Conservation (phyloP, 2,888 invertebrate genomes). For the Xylophagus ater region DNA sequence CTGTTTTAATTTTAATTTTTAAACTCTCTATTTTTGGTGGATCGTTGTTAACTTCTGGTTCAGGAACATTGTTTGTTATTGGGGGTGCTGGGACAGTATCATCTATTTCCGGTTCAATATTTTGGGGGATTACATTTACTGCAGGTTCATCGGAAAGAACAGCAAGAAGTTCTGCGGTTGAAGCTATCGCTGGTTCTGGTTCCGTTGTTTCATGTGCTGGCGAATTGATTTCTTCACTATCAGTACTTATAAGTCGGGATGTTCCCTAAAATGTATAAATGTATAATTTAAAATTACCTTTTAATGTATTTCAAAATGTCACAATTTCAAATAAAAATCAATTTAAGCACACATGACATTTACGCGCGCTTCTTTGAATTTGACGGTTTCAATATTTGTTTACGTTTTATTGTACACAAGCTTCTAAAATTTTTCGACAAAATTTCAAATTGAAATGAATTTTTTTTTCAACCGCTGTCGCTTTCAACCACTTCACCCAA, state of each 20-base stretch:
- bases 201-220: slow-evolving; percentile 39
- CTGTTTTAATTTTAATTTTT: slow-evolving; percentile 39
- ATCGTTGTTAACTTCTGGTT: not conserved
- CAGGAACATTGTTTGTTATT: slow-evolving; percentile 28
- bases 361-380: no score
- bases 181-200: slow-evolving; percentile 20
- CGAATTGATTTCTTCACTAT: slow-evolving; percentile 50
- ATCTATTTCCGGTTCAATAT: slow-evolving; percentile 1
- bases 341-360: slow-evolving; percentile 10
- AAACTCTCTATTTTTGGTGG: slow-evolving; percentile 39
- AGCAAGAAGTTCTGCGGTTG: slow-evolving; percentile 18
- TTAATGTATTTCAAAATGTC: no score
- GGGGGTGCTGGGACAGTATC: slow-evolving; percentile 14
- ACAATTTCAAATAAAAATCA: no score
- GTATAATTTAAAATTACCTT: no score
- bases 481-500: no score
- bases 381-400: no score
- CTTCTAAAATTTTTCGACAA: not conserved
- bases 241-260: slow-evolving; percentile 53
- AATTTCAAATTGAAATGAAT: no score
- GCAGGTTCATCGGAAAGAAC: slow-evolving; percentile 13
- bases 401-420: no score
- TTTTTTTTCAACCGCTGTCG: no score
- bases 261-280: slow-evolving; percentile 40
- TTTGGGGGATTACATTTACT: not conserved